Evolutionary conservation across 1,140 invertebrate species (phyloP).

Genomic region (Drosophila melanogaster): Release_6_plus_ISO1_MT NT_033777.3:24161001-24161500

Average conservation of each 20-base stretch:
- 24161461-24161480: constrained; percentile 38
- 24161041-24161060: constrained; percentile 36
- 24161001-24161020: constrained; percentile 90
- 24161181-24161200: constrained; percentile 63
- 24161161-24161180: constrained; percentile 15
- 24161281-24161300: constrained; percentile 47
- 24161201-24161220: constrained; percentile 66
- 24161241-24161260: constrained; percentile 82
- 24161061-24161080: constrained; percentile 43
- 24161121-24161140: constrained; percentile 56
- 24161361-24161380: neutral
- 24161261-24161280: constrained; percentile 78
- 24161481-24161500: constrained; percentile 26
- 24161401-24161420: constrained; percentile 24
- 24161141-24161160: constrained; percentile 27
- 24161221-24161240: constrained; percentile 65
- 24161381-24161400: constrained; percentile 2
- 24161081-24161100: constrained; percentile 35
- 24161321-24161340: neutral
- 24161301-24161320: constrained; percentile 13
- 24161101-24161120: constrained; percentile 60
- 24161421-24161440: constrained; percentile 57
- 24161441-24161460: constrained; percentile 49
- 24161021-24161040: constrained; percentile 75
- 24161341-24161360: neutral